A percentile compares a stretch with the other conserved stretches of the same genome.
phyloP scores from a whole-genome alignment of 2,113 vertebrate genomes.

The Macquaria australasica region DNA sequence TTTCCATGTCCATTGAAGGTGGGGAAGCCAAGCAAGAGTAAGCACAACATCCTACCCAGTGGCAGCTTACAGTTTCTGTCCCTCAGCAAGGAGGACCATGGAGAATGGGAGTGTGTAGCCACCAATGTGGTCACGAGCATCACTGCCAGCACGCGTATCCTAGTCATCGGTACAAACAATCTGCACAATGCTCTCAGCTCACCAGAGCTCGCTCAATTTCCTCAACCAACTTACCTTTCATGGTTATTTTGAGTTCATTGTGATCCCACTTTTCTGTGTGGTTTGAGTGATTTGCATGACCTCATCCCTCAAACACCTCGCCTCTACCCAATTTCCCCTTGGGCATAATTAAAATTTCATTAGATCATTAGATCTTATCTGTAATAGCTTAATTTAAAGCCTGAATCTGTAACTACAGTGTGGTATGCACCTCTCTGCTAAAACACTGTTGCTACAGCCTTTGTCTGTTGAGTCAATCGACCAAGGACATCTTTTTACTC shows the following conservation, averaged over 20 bases:
- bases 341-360: conserved; percentile 61
- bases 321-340: conserved; percentile 43
- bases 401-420: conserved; percentile 29
- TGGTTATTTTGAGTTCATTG: conserved; percentile 30
- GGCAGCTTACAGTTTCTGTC: conserved; percentile 97
- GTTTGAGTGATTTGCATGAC: conserved; percentile 31
- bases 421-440: background rate
- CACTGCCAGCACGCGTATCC: conserved; percentile 98
- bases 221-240: conserved; percentile 16
- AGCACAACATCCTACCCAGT: conserved; percentile 95
- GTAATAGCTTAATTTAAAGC: conserved; percentile 50
- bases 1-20: conserved; percentile 86
- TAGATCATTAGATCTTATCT: conserved; percentile 62
- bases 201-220: conserved; percentile 1
- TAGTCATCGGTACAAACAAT: conserved; percentile 91
- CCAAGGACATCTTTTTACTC: conserved; percentile 46
- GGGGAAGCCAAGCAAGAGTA: conserved; percentile 98
- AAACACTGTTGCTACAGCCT: conserved; percentile 20
- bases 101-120: conserved; percentile 99
- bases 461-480: conserved; percentile 39
- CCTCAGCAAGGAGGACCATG: conserved; percentile 98
- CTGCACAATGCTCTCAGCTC: conserved; percentile 38
- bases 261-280: conserved; percentile 15
- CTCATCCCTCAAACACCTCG: conserved; percentile 39
- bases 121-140: conserved; percentile 99